phyloP scores from a whole-genome alignment of 2,113 vertebrate species.

The Stegastes partitus region DNA sequence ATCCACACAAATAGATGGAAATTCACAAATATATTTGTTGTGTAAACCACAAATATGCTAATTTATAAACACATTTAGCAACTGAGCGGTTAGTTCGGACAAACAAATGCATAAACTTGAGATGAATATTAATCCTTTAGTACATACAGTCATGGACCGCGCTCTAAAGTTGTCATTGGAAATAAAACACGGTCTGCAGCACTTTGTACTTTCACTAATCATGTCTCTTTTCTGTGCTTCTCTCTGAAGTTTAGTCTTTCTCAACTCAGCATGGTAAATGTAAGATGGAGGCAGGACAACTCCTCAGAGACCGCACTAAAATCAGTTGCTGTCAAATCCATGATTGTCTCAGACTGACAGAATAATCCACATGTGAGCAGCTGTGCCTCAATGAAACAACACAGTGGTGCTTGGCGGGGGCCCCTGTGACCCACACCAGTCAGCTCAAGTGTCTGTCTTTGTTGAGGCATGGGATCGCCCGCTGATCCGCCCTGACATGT shows the following conservation, averaged over 20 bases:
- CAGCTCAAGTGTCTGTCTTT: conserved; percentile 58
- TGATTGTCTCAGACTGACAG: conserved; percentile 63
- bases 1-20: conserved; percentile 11
- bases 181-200: conserved; percentile 40
- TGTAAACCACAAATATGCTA: not conserved
- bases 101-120: conserved; percentile 16
- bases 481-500: conserved; percentile 70
- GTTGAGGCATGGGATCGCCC: conserved; percentile 20
- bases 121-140: conserved; percentile 19
- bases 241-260: conserved; percentile 40
- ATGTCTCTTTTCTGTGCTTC: conserved; percentile 25
- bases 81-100: not conserved
- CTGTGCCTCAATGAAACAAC: conserved; percentile 51
- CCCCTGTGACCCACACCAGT: conserved; percentile 44
- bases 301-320: conserved; percentile 63
- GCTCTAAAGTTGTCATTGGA: conserved; percentile 40
- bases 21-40: conserved; percentile 5
- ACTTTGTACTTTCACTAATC: conserved; percentile 37
- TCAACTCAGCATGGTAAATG: conserved; percentile 56
- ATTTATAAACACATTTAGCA: conserved; percentile 8
- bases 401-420: conserved; percentile 31
- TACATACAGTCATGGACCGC: conserved; percentile 12
- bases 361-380: conserved; percentile 68
- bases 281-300: conserved; percentile 58
- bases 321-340: conserved; percentile 74